Evolutionary conservation across 1,140 invertebrate species (phyloP).

Genomic region (Oryctes rhinoceros): DNA sequence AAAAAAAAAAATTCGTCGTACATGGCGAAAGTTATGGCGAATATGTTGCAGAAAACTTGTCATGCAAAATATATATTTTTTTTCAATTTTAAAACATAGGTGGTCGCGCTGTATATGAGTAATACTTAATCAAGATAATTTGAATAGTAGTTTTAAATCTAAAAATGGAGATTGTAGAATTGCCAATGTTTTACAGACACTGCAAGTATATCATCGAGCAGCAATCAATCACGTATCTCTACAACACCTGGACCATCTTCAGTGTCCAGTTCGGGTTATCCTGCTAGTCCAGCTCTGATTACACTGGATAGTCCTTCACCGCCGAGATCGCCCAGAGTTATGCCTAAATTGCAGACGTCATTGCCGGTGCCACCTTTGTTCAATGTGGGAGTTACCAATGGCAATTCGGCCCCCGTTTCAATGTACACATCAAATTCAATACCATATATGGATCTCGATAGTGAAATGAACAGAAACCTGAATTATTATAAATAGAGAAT

Average conservation of each 20-base stretch:
- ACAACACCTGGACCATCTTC: constrained; percentile 60
- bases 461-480: constrained; percentile 42
- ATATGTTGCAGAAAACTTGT: too few relatives aligned
- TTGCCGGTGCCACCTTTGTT: constrained; percentile 32
- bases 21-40: too few relatives aligned
- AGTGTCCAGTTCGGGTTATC: constrained; percentile 67
- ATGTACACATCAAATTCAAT: constrained; percentile 18
- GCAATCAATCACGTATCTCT: constrained; percentile 59
- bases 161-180: not conserved
- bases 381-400: constrained; percentile 35
- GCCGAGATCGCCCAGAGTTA: constrained; percentile 56
- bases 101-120: too few relatives aligned
- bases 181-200: constrained; percentile 46
- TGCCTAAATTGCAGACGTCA: constrained; percentile 17
- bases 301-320: constrained; percentile 69
- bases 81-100: too few relatives aligned
- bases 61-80: too few relatives aligned
- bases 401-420: not conserved
- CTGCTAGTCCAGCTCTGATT: constrained; percentile 63
- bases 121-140: too few relatives aligned
- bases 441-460: constrained; percentile 43
- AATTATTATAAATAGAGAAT: constrained; percentile 40
- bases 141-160: not conserved
- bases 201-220: constrained; percentile 55
- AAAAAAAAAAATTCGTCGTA: too few relatives aligned